Conservation (phyloP, 2,113 vertebrate species). For the Shinisaurus crocodilurus region DNA sequence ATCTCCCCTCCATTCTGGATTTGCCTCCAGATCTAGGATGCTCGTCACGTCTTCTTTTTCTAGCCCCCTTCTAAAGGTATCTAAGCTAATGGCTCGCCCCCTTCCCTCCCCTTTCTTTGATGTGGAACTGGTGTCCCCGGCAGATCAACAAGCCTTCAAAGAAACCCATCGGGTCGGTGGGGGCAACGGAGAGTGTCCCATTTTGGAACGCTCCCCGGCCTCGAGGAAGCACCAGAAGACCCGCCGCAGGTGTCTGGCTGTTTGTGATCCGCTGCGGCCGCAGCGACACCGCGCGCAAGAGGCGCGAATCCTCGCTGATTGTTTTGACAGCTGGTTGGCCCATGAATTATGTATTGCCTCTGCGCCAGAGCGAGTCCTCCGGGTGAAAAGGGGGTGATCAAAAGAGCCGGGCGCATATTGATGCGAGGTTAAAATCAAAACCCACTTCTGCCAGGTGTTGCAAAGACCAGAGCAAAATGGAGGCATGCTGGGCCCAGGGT, state of each 20-base stretch:
- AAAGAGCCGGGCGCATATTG: constrained; percentile 7
- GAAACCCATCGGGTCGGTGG: too few species aligned
- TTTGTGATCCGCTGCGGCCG: neutral
- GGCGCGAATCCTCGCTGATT: neutral
- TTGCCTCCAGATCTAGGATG: too few species aligned
- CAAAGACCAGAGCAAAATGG: neutral
- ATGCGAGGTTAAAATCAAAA: neutral
- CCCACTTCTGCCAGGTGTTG: neutral
- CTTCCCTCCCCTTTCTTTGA: too few species aligned
- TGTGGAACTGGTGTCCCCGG: too few species aligned
- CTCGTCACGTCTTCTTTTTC: too few species aligned
- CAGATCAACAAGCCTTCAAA: too few species aligned
- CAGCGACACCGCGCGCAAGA: neutral
- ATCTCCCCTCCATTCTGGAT: too few species aligned
- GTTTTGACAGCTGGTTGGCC: neutral
- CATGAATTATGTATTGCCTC: neutral
- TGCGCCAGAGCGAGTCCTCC: neutral
- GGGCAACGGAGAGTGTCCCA: too few species aligned
- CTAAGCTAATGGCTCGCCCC: too few species aligned
- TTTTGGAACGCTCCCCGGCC: neutral
- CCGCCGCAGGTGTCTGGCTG: neutral
- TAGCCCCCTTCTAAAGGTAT: too few species aligned
- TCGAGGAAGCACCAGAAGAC: neutral
- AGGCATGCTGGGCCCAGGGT: neutral
- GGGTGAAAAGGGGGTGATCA: neutral